Conservation (phyloP, 2,888 invertebrate species). For the Formica aserva region DNA sequence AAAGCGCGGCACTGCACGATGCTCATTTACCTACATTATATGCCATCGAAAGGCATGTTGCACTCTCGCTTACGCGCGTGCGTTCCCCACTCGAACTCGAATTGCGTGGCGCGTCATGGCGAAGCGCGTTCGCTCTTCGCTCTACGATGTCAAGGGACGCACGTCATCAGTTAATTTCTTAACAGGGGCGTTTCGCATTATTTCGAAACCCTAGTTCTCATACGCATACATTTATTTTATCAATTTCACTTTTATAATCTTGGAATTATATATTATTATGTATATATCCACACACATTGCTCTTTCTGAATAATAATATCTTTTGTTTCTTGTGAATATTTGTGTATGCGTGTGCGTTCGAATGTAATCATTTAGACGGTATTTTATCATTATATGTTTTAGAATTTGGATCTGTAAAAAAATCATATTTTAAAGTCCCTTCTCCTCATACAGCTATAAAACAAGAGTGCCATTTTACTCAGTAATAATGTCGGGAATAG, state of each 20-base stretch:
- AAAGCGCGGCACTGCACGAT: slow-evolving; percentile 68
- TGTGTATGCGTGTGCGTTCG: neutral
- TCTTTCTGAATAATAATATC: neutral
- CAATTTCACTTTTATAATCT: neutral
- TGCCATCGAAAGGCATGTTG: slow-evolving; percentile 15
- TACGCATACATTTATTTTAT: neutral
- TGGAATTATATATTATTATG: neutral
- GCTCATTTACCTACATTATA: slow-evolving; percentile 69
- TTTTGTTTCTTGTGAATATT: neutral
- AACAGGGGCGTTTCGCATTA: neutral
- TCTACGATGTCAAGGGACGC: slow-evolving; percentile 52
- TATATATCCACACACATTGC: neutral
- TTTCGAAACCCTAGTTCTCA: neutral
- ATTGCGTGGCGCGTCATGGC: slow-evolving; percentile 67
- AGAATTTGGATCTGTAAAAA: neutral
- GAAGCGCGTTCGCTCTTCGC: slow-evolving; percentile 42
- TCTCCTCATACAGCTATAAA: neutral
- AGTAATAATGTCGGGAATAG: neutral
- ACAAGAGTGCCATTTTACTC: neutral
- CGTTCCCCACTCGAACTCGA: slow-evolving; percentile 67
- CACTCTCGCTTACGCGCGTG: slow-evolving; percentile 52
- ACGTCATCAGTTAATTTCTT: slow-evolving; percentile 12
- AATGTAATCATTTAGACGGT: neutral
- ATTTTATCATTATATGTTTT: slow-evolving; percentile 1
- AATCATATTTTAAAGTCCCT: neutral